phyloP scores from a whole-genome alignment of 2,113 vertebrate species.

The Ammodytes dubius region DNA sequence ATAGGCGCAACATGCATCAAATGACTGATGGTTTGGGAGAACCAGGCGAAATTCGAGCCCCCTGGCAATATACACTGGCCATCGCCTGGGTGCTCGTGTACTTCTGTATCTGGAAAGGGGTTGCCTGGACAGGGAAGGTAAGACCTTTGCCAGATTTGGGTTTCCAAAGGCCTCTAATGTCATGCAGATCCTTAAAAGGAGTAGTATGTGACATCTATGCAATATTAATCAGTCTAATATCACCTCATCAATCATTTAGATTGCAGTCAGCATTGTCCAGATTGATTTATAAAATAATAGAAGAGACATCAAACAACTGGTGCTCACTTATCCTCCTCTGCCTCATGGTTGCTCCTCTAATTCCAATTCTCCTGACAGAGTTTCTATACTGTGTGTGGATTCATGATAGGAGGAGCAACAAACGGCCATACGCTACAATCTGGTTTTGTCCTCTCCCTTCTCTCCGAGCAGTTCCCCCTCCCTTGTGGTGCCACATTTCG shows the following conservation, averaged over 20 bases:
- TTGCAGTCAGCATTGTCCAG: conserved; percentile 47
- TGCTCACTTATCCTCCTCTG: conserved; percentile 58
- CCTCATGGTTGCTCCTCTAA: conserved; percentile 64
- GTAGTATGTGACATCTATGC: conserved; percentile 55
- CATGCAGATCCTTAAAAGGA: conserved; percentile 28
- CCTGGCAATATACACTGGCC: conserved; percentile 94
- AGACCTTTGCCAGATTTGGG: conserved; percentile 62
- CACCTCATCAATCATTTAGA: conserved; percentile 74
- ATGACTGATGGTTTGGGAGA: conserved; percentile 97
- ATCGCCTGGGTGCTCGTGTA: conserved; percentile 98
- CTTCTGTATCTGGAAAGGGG: conserved; percentile 99
- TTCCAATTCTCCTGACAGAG: conserved; percentile 71
- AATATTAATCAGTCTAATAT: conserved; percentile 74
- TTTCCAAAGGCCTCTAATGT: conserved; percentile 20
- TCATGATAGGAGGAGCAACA: conserved; percentile 72
- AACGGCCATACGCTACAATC: conserved; percentile 60
- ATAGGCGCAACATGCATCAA: conserved; percentile 96
- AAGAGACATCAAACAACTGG: conserved; percentile 52
- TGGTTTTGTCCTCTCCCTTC: conserved; percentile 59
- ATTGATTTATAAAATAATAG: conserved; percentile 70
- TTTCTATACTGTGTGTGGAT: conserved; percentile 67
- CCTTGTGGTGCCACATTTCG: conserved; percentile 64
- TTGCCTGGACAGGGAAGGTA: conserved; percentile 99
- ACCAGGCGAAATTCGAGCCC: conserved; percentile 95
- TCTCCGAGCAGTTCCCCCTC: conserved; percentile 53